phyloP scores from a whole-genome alignment of 2,113 vertebrate genomes.

The Pogona vitticeps region DNA sequence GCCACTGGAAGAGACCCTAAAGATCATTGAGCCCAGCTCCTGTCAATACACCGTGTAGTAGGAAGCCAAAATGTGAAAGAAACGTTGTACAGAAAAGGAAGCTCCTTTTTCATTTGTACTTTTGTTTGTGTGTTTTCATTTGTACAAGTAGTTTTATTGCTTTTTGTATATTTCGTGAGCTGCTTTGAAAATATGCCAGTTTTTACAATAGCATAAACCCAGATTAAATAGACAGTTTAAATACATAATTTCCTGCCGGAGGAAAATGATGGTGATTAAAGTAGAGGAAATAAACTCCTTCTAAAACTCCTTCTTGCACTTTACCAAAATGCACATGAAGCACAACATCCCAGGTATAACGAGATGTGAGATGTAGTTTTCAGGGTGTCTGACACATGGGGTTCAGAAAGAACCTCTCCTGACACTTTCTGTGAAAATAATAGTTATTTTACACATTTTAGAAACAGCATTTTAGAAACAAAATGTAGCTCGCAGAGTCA shows the following conservation, averaged over 20 bases:
- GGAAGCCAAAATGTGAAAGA: neutral
- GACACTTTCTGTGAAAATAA: constrained; percentile 52
- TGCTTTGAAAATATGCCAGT: no score
- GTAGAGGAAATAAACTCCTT: neutral
- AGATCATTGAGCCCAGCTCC: no score
- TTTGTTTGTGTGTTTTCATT: no score
- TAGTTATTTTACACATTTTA: constrained; percentile 56
- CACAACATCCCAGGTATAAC: neutral
- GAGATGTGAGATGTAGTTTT: neutral
- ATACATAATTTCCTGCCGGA: neutral
- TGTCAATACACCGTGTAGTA: no score
- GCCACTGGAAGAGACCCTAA: no score
- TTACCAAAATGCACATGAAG: neutral
- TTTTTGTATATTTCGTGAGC: neutral
- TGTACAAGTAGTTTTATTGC: neutral
- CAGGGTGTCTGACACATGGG: neutral
- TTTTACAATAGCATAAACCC: no score
- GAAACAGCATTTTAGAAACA: constrained; percentile 45
- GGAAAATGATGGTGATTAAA: neutral
- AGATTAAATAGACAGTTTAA: neutral
- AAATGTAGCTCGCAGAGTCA: constrained; percentile 60
- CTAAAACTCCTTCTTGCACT: neutral
- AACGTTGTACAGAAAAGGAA: neutral
- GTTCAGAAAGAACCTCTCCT: neutral
- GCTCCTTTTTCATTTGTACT: neutral